Conservation (phyloP, 2,888 invertebrate genomes). For the Ophion ellenae region DNA sequence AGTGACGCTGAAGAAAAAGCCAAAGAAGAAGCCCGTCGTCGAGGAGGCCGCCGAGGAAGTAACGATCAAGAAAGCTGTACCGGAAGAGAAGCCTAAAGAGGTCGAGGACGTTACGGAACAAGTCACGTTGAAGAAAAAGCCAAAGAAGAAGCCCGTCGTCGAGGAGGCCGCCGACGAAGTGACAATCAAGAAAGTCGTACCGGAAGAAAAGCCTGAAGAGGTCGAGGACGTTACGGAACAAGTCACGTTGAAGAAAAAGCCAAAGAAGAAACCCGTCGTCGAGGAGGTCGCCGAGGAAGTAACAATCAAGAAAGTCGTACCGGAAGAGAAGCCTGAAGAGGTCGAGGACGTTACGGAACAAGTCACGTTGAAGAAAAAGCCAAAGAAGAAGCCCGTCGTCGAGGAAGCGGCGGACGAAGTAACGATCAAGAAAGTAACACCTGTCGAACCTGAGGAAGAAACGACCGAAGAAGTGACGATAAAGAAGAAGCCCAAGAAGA, state of each 20-base stretch:
- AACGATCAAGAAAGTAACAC: constrained; percentile 76
- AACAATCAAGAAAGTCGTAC: constrained; percentile 77
- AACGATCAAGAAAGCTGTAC: constrained; percentile 75
- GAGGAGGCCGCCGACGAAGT: constrained; percentile 74
- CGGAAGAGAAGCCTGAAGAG: constrained; percentile 69
- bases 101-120: constrained; percentile 80
- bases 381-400: constrained; percentile 71
- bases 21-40: constrained; percentile 72
- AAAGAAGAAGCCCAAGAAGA: constrained; percentile 69
- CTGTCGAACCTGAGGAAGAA: constrained; percentile 74
- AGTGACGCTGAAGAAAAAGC: constrained; percentile 65
- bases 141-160: constrained; percentile 80
- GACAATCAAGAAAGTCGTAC: constrained; percentile 73
- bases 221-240: constrained; percentile 73
- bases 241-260: constrained; percentile 63
- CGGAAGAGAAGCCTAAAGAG: constrained; percentile 61
- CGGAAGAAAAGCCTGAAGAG: constrained; percentile 75
- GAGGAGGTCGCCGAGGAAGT: constrained; percentile 81
- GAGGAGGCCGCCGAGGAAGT: constrained; percentile 79
- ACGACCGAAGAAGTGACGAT: constrained; percentile 62
- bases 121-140: constrained; percentile 83
- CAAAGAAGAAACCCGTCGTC: constrained; percentile 72
- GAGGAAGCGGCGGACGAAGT: constrained; percentile 84
- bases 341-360: constrained; percentile 76
- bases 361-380: constrained; percentile 72